These are phyloP conservation scores for Helleia helle DNA, from an alignment of 2,888 invertebrate genomes.

Conservation along the genomic window DNA sequence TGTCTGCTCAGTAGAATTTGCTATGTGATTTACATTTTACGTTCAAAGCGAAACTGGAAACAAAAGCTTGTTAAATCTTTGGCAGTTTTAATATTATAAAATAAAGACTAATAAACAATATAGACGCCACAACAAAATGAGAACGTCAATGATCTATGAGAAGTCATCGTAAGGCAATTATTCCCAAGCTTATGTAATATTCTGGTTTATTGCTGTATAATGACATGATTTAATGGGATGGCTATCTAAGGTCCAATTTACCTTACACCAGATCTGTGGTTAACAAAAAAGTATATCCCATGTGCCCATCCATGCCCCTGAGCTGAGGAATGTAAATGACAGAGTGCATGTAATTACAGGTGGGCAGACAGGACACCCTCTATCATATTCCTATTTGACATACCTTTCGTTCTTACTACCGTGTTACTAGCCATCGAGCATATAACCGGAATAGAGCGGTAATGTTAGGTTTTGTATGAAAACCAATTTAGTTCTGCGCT, in stretches of 20 bases:
- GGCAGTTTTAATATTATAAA: too few species aligned
- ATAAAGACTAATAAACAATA: background rate
- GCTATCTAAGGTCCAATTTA: background rate
- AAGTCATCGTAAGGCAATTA: conserved; percentile 1
- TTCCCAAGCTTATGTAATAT: conserved; percentile 2
- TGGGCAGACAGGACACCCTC: background rate
- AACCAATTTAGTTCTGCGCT: too few species aligned
- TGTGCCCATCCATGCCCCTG: conserved; percentile 15
- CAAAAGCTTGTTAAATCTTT: too few species aligned
- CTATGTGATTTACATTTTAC: too few species aligned
- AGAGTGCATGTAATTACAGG: conserved; percentile 20
- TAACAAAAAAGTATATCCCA: conserved; percentile 18
- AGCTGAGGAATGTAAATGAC: conserved; percentile 22
- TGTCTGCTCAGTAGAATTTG: too few species aligned
- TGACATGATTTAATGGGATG: conserved; percentile 4
- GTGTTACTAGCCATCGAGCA: too few species aligned
- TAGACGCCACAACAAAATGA: too few species aligned
- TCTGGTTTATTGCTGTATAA: conserved; percentile 5
- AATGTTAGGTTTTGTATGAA: too few species aligned
- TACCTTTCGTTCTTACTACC: too few species aligned
- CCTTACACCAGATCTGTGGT: conserved; percentile 15
- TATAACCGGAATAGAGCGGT: too few species aligned
- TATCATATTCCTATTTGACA: background rate
- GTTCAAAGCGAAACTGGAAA: too few species aligned
- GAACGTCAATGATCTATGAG: background rate